These are phyloP conservation scores for Bufotes viridis DNA, from an alignment of 2,797 vertebrate genomes.

Conservation along the genomic window DNA sequence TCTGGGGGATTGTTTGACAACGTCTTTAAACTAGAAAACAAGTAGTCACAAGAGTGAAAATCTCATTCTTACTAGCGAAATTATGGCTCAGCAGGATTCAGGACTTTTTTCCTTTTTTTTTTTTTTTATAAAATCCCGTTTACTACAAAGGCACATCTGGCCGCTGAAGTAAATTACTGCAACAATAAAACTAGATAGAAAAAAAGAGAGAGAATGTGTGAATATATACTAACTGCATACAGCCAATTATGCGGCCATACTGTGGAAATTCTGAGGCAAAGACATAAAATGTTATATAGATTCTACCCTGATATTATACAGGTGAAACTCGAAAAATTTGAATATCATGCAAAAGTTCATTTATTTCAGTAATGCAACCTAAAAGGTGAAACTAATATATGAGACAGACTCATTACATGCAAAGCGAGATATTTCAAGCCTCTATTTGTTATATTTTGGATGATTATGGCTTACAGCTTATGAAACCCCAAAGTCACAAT, in stretches of 20 bases:
- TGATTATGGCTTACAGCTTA: no score
- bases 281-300: not conserved
- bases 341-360: no score
- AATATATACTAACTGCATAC: not conserved
- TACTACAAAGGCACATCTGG: slow-evolving; percentile 26
- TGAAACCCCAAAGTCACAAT: no score
- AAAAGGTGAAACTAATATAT: no score
- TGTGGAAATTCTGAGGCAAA: not conserved
- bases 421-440: no score
- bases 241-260: slow-evolving; percentile 1
- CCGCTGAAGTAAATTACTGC: slow-evolving; percentile 16
- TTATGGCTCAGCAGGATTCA: not conserved
- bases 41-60: not conserved
- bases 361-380: no score
- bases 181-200: not conserved
- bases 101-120: not conserved
- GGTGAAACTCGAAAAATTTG: no score
- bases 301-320: not conserved
- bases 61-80: not conserved
- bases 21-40: not conserved
- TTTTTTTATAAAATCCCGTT: not conserved
- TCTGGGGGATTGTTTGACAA: not conserved
- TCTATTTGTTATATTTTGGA: no score
- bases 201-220: not conserved
- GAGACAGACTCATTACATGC: no score